Evolutionary conservation across 2,797 vertebrate genomes (phyloP).

Genomic region (Bradypodion ventrale): DNA sequence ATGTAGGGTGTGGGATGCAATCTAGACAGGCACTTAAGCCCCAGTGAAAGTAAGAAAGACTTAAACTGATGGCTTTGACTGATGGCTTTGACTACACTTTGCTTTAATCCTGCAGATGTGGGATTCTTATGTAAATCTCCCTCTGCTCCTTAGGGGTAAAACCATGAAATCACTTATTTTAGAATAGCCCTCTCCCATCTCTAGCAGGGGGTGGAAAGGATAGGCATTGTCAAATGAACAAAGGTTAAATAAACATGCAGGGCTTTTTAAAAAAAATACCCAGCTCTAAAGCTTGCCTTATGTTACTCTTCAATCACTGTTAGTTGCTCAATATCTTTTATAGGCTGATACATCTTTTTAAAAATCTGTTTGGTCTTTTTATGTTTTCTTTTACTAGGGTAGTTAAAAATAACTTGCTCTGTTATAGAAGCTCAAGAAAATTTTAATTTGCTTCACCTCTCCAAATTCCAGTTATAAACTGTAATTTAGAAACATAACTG

Average conservation of each 20-base stretch:
- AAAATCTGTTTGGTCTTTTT: not conserved
- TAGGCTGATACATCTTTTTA: not conserved
- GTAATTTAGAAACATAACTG: not conserved
- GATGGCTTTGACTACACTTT: not conserved
- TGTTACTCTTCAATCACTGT: not conserved
- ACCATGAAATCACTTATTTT: not conserved
- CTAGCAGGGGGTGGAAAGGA: not conserved
- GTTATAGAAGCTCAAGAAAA: not conserved
- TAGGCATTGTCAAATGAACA: not conserved
- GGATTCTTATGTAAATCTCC: not conserved
- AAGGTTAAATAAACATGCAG: not conserved
- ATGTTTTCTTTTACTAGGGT: not conserved
- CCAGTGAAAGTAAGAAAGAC: not conserved
- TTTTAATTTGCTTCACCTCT: slow-evolving; percentile 23
- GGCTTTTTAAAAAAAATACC: not conserved
- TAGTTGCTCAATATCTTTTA: not conserved
- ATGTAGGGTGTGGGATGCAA: not conserved
- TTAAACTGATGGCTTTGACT: not conserved
- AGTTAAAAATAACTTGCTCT: not conserved
- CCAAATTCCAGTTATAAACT: not conserved
- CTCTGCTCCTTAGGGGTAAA: not conserved
- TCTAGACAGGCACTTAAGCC: not conserved
- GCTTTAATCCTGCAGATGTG: not conserved
- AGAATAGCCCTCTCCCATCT: not conserved
- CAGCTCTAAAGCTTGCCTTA: not conserved